phyloP scores from a whole-genome alignment of 2,113 vertebrate genomes.

The Sylvilagus bachmani region DNA sequence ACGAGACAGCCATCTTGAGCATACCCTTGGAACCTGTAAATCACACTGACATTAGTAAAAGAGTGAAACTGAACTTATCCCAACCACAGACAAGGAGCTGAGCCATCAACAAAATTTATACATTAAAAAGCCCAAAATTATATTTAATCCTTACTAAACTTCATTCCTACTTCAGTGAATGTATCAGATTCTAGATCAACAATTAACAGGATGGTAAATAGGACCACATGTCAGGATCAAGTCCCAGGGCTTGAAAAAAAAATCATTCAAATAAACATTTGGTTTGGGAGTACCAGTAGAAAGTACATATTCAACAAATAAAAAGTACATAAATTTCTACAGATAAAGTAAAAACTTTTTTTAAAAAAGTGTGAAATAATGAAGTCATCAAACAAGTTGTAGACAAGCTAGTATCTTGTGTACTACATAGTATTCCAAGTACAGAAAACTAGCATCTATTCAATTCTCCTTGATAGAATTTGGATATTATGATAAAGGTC shows the following conservation, averaged over 20 bases:
- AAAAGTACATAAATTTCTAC: slow-evolving; percentile 72
- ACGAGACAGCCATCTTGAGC: slow-evolving; percentile 15
- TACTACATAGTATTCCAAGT: slow-evolving; percentile 69
- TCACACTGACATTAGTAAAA: slow-evolving; percentile 11
- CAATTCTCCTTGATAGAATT: slow-evolving; percentile 68
- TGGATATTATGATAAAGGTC: slow-evolving; percentile 65
- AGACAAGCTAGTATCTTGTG: slow-evolving; percentile 56
- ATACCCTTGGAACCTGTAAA: slow-evolving; percentile 16
- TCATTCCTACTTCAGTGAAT: slow-evolving; percentile 67
- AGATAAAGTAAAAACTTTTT: slow-evolving; percentile 66
- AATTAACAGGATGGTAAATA: slow-evolving; percentile 72
- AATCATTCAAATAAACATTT: slow-evolving; percentile 72
- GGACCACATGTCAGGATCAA: slow-evolving; percentile 68
- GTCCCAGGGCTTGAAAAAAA: slow-evolving; percentile 74
- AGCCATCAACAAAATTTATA: slow-evolving; percentile 64
- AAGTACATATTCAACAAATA: slow-evolving; percentile 71
- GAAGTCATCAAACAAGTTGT: slow-evolving; percentile 81
- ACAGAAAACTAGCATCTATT: slow-evolving; percentile 77
- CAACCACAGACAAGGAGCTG: slow-evolving; percentile 52
- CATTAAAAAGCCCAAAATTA: slow-evolving; percentile 39
- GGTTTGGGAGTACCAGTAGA: slow-evolving; percentile 63
- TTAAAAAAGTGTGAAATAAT: slow-evolving; percentile 78
- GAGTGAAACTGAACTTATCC: slow-evolving; percentile 53
- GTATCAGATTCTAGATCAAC: slow-evolving; percentile 49
- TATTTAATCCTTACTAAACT: slow-evolving; percentile 64